A percentile compares a stretch with the other conserved stretches of the same genome.
Conservation (phyloP, 2,888 invertebrate species). For the Encarsia formosa region DNA sequence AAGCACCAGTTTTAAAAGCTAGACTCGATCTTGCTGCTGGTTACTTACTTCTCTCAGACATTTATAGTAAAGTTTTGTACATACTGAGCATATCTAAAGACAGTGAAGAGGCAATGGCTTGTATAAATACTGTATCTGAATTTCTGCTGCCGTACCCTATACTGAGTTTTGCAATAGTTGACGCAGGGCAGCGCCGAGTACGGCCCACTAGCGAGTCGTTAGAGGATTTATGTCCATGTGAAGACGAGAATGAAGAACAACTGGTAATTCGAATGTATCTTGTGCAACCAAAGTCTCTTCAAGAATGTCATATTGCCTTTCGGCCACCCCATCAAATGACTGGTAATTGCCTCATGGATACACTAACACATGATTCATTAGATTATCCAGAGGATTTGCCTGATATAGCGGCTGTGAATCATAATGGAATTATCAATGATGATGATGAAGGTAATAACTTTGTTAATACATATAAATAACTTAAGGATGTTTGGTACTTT, state of each 20-base stretch:
- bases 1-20: constrained; percentile 64
- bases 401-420: constrained; percentile 39
- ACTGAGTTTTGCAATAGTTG: constrained; percentile 82
- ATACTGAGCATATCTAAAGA: constrained; percentile 70
- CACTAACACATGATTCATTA: constrained; percentile 43
- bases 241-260: constrained; percentile 57
- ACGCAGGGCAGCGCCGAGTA: constrained; percentile 59
- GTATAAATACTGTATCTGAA: constrained; percentile 75
- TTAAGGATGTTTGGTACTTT: too few species aligned
- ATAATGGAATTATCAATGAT: constrained; percentile 44
- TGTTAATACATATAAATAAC: too few species aligned
- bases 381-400: constrained; percentile 42
- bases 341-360: constrained; percentile 39
- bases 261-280: constrained; percentile 65
- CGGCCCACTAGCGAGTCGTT: constrained; percentile 45
- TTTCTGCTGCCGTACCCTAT: constrained; percentile 84
- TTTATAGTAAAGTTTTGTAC: constrained; percentile 78
- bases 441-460: constrained; percentile 33
- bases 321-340: constrained; percentile 41
- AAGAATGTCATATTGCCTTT: constrained; percentile 75
- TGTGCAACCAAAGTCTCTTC: constrained; percentile 84
- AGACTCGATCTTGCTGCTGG: constrained; percentile 80
- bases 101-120: constrained; percentile 59
- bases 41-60: constrained; percentile 84
- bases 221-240: constrained; percentile 56